Evolutionary conservation across 2,113 vertebrate genomes (phyloP), one percentile per base, ranked within the genome.

Genomic region (Sclerurus mexicanus): DNA sequence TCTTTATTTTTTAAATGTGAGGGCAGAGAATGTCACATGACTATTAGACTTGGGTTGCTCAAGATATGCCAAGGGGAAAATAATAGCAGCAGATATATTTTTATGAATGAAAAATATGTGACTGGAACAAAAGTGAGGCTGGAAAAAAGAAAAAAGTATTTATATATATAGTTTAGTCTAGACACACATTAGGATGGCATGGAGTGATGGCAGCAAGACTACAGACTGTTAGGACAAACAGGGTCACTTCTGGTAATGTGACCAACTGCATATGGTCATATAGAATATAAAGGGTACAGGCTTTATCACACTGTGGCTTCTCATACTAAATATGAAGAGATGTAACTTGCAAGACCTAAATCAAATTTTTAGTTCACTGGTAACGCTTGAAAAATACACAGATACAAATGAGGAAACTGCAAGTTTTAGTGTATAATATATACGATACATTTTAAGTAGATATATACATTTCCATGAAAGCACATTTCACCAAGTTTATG

Each of bases 361-460:
- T n/a, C 13, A 56, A 5, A 5, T 6, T 31, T 62, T 63, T 27
- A 40, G 5, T 52, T 63, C 37, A 68, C 4, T 10, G 19, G 12
- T 30, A 33, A 27, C 12, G 40, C 14, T 60, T 69, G 16, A 30
- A 82, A 90, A 82, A 92, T 20, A 58, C 4, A 37, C 20, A 73
- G 16, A 59, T 64, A 73, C 10, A 33, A 64, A 56, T 14, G 23
- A 50, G 5, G 16, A 72, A 76, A 31, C 7, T 52, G 20, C 4
- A 78, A 49, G 14, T 44, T 72, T 30, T 3, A 59, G 7, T 3
- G 1, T 21, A 18, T 20, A 33, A 46, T 13, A 59, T 2, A 37
- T 5, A 85, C 3, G 0, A 6, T 22, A 14, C 13, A 10, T 25
- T 56, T 44, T 27, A 46, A 12, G 6, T 47, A 74, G 23, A 25